These are phyloP conservation scores for Limnephilus rhombicus DNA, from an alignment of 2,888 invertebrate species.

Conservation along the genomic window DNA sequence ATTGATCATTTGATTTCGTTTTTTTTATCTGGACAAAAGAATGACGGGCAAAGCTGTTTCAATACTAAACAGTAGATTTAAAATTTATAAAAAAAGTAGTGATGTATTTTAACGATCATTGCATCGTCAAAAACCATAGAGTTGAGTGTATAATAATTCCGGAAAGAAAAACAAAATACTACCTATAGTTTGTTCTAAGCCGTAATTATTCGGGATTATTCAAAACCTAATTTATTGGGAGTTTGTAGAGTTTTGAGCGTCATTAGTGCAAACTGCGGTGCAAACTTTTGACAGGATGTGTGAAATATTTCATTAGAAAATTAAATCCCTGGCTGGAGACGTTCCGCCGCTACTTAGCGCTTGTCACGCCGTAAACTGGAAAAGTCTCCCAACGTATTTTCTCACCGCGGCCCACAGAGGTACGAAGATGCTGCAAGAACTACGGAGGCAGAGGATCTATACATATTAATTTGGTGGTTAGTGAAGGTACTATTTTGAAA, in stretches of 20 bases:
- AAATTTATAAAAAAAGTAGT: too few species aligned
- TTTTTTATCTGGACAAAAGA: too few species aligned
- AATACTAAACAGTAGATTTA: too few species aligned
- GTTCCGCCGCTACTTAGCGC: constrained; percentile 39
- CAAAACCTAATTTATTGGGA: not conserved
- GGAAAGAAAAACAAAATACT: too few species aligned
- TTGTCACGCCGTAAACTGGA: constrained; percentile 43
- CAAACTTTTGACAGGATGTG: constrained; percentile 30
- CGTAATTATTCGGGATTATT: not conserved
- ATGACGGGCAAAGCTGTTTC: too few species aligned
- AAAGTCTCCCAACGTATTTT: constrained; percentile 30
- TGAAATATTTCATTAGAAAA: constrained; percentile 42
- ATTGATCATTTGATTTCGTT: too few species aligned
- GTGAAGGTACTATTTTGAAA: not conserved
- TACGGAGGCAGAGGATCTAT: not conserved
- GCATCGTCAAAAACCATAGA: too few species aligned
- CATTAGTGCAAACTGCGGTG: not conserved
- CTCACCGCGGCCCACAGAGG: constrained; percentile 21
- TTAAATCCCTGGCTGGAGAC: constrained; percentile 39
- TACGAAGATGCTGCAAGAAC: not conserved
- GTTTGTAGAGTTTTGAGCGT: not conserved
- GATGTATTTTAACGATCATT: too few species aligned
- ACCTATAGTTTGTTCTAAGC: too few species aligned
- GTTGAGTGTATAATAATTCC: too few species aligned
- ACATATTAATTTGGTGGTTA: not conserved